Conservation (phyloP, 2,888 invertebrate species). For the Amphipyra tragopoginis region DNA sequence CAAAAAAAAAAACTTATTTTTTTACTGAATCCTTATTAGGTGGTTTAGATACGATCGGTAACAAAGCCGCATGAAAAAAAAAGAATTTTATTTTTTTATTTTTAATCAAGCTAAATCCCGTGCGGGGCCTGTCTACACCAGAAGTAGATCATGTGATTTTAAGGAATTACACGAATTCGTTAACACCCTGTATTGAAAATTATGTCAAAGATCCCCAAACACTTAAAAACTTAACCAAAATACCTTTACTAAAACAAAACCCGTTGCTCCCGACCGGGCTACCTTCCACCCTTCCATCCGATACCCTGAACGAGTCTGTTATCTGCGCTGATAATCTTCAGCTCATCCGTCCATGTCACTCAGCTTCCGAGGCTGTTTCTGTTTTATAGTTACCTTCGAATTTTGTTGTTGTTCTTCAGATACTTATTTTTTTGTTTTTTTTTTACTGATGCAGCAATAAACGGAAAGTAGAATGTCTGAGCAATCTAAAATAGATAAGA, state of each 20-base stretch:
- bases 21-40: no score
- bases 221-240: neutral
- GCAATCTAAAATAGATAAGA: no score
- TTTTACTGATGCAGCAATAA: neutral
- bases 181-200: no score
- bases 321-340: slow-evolving; percentile 61
- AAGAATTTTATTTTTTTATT: no score
- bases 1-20: no score
- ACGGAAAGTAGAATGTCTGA: neutral
- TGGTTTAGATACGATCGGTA: no score
- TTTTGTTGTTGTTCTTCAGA: slow-evolving; percentile 5
- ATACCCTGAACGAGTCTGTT: slow-evolving; percentile 55
- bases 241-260: neutral
- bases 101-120: no score
- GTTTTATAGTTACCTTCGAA: slow-evolving; percentile 22
- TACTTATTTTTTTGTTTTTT: neutral
- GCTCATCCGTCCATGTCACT: slow-evolving; percentile 59
- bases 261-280: neutral
- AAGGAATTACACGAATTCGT: no score
- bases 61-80: no score
- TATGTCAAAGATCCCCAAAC: neutral
- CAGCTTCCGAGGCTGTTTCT: slow-evolving; percentile 18
- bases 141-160: no score
- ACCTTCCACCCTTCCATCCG: slow-evolving; percentile 47
- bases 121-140: no score